A percentile compares a stretch with the other conserved stretches of the same genome.
Evolutionary conservation across 53 echinoderm and acorn worm species (phyloP).

Genomic region (Pentamera pediparva): DNA sequence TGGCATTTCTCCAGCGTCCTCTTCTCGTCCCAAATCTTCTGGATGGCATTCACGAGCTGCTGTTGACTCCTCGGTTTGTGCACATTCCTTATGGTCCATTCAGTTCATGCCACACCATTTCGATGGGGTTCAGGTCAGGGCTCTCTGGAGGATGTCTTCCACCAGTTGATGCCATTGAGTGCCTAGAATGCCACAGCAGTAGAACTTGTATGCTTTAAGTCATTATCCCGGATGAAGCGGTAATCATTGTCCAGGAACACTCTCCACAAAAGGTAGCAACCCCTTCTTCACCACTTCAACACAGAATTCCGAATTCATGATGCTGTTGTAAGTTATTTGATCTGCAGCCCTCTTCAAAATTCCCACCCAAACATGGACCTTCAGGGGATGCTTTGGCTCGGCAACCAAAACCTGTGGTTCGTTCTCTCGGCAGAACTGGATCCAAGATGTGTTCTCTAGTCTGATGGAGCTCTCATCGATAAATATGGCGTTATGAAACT

Average conservation of each 20-base stretch:
- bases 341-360: slow-evolving; percentile 34
- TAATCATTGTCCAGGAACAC: slow-evolving; percentile 24
- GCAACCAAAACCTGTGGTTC: not conserved
- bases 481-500: slow-evolving; percentile 34
- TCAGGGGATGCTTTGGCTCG: slow-evolving; percentile 22
- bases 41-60: slow-evolving; percentile 8
- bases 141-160: no score
- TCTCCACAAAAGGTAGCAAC: slow-evolving; percentile 24
- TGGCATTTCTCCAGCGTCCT: slow-evolving; percentile 8
- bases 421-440: slow-evolving; percentile 1
- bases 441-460: slow-evolving; percentile 13
- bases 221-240: slow-evolving; percentile 39
- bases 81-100: slow-evolving; percentile 18
- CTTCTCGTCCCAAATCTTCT: not conserved
- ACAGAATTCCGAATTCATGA: slow-evolving; percentile 22
- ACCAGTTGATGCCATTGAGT: no score
- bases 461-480: slow-evolving; percentile 26
- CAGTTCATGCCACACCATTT: slow-evolving; percentile 35
- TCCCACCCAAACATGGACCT: slow-evolving; percentile 42
- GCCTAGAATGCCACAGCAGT: not conserved
- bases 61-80: slow-evolving; percentile 14
- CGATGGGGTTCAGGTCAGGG: slow-evolving; percentile 38
- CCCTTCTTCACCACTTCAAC: slow-evolving; percentile 3
- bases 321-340: slow-evolving; percentile 7
- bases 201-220: slow-evolving; percentile 30